Conservation (phyloP, 1,140 invertebrate genomes). For the Orussus abietinus region DNA sequence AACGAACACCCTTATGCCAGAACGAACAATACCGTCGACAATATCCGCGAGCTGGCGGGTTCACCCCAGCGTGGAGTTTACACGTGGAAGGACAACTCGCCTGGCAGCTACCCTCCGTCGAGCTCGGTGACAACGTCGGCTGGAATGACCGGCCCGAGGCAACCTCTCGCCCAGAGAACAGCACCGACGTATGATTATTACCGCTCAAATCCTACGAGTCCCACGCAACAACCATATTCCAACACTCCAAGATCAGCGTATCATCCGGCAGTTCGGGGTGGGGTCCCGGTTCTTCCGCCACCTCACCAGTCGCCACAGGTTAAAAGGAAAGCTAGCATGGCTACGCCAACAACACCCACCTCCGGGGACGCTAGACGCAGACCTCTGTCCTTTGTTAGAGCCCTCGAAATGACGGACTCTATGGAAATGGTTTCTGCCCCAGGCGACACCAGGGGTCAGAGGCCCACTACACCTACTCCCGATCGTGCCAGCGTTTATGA, state of each 20-base stretch:
- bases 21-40: slow-evolving; percentile 58
- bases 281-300: slow-evolving; percentile 66
- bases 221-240: slow-evolving; percentile 61
- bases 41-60: slow-evolving; percentile 73
- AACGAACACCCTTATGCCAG: slow-evolving; percentile 53
- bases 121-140: slow-evolving; percentile 11
- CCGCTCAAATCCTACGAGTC: slow-evolving; percentile 73
- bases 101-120: slow-evolving; percentile 38
- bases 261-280: slow-evolving; percentile 61
- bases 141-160: slow-evolving; percentile 23
- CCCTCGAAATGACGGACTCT: slow-evolving; percentile 84
- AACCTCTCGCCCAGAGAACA: slow-evolving; percentile 42
- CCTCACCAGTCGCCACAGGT: slow-evolving; percentile 62
- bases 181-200: slow-evolving; percentile 54
- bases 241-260: slow-evolving; percentile 48
- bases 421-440: slow-evolving; percentile 64
- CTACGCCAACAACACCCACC: slow-evolving; percentile 48
- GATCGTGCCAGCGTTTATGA: slow-evolving; percentile 88
- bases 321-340: slow-evolving; percentile 57
- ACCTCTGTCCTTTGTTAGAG: slow-evolving; percentile 89
- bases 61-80: slow-evolving; percentile 80
- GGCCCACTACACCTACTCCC: slow-evolving; percentile 63
- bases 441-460: slow-evolving; percentile 37
- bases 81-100: slow-evolving; percentile 77
- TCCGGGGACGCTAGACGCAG: slow-evolving; percentile 56